Conservation (phyloP, 2,888 invertebrate species). For the Yponomeuta evonymella region DNA sequence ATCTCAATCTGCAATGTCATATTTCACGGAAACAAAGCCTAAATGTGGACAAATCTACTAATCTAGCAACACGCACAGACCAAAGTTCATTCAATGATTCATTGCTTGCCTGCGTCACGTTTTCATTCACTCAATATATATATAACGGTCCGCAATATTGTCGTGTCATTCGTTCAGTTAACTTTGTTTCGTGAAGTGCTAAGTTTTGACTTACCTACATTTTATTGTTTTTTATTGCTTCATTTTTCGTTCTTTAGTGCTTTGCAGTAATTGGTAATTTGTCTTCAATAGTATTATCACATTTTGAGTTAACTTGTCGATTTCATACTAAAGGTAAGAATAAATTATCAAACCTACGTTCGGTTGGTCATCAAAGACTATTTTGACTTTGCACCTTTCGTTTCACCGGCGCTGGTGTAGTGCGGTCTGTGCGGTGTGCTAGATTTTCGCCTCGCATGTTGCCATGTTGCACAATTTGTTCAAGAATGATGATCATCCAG, state of each 20-base stretch:
- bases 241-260: not conserved
- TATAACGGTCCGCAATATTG: not conserved
- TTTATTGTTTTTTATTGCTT: not conserved
- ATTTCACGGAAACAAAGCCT: not conserved
- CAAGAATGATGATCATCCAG: not conserved
- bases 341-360: no score
- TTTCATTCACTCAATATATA: not conserved
- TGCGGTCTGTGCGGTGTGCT: not conserved
- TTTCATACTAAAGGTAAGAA: no score
- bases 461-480: conserved; percentile 1
- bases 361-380: no score
- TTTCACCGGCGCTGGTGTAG: not conserved
- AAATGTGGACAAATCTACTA: not conserved
- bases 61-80: not conserved
- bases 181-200: not conserved
- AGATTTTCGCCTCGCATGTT: not conserved
- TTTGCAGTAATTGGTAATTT: not conserved
- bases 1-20: no score
- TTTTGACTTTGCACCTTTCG: not conserved
- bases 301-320: no score
- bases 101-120: not conserved
- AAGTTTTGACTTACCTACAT: not conserved
- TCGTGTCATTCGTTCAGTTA: not conserved
- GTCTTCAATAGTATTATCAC: no score
- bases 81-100: conserved; percentile 13